A percentile compares a stretch with the other conserved stretches of the same genome.
Conservation (phyloP, 2,113 vertebrate species). For the Pomatorhinus ruficollis region DNA sequence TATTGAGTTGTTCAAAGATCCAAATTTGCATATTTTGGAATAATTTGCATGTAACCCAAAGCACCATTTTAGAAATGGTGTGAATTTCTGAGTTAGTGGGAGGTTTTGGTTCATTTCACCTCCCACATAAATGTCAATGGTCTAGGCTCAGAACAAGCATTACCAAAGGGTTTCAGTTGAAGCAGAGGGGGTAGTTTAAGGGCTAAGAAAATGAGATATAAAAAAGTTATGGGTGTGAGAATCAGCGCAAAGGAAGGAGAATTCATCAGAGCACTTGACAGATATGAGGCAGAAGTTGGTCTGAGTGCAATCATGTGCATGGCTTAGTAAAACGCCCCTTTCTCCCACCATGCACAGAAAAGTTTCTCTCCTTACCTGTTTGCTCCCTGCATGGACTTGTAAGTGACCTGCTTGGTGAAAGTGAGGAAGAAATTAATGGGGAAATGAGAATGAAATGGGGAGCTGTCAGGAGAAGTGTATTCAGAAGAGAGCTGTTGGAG, state of each 20-base stretch:
- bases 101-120: constrained; percentile 15
- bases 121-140: not conserved
- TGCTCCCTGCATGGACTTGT: not conserved
- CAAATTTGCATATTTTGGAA: constrained; percentile 21
- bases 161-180: not conserved
- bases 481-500: not conserved
- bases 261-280: not conserved
- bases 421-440: not conserved
- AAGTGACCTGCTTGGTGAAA: not conserved
- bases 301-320: not conserved
- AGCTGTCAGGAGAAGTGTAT: not conserved
- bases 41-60: not conserved
- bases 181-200: not conserved
- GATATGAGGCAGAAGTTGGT: not conserved
- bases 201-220: not conserved
- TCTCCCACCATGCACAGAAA: not conserved
- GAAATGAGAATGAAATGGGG: not conserved
- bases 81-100: not conserved
- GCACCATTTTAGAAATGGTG: not conserved
- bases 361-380: not conserved
- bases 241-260: not conserved
- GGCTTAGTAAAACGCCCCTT: not conserved
- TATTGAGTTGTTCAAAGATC: not conserved
- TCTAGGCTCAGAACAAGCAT: not conserved
- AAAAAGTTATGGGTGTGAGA: not conserved